phyloP scores from a whole-genome alignment of 2,113 vertebrate species.

The Pseudorasbora parva region DNA sequence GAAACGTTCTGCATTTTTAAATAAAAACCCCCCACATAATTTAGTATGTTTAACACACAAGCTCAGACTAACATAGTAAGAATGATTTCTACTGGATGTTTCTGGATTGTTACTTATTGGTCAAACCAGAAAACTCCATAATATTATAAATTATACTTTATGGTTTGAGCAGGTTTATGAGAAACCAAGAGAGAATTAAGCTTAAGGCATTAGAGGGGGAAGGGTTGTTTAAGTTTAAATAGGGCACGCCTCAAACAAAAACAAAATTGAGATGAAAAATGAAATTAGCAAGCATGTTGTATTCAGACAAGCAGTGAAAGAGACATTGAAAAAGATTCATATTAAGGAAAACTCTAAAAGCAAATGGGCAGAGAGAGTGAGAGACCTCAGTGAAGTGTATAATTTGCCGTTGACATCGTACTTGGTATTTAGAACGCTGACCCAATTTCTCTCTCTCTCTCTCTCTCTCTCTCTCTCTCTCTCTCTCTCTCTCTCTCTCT shows the following conservation, averaged over 20 bases:
- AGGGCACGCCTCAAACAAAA: not conserved
- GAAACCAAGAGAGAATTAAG: not conserved
- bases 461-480: slow-evolving; percentile 67
- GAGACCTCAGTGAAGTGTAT: slow-evolving; percentile 63
- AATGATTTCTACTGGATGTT: too few relatives aligned
- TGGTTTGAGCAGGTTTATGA: not conserved
- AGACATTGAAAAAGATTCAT: slow-evolving; percentile 24
- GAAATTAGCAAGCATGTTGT: not conserved
- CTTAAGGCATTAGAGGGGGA: slow-evolving; percentile 15
- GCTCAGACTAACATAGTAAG: too few relatives aligned
- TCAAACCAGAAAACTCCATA: too few relatives aligned
- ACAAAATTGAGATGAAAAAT: slow-evolving; percentile 14
- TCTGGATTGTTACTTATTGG: too few relatives aligned
- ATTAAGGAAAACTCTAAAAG: slow-evolving; percentile 20
- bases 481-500: slow-evolving; percentile 61
- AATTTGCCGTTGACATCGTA: slow-evolving; percentile 71
- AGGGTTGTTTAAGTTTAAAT: slow-evolving; percentile 3
- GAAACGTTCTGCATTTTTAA: too few relatives aligned
- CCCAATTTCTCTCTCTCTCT: slow-evolving; percentile 72
- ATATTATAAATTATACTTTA: not conserved
- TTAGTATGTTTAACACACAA: too few relatives aligned
- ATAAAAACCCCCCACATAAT: too few relatives aligned
- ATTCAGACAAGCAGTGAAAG: slow-evolving; percentile 21
- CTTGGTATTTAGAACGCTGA: slow-evolving; percentile 77
- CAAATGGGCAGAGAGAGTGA: slow-evolving; percentile 45